Conservation (phyloP, 2,113 vertebrate genomes). For the Gavialis gangeticus region DNA sequence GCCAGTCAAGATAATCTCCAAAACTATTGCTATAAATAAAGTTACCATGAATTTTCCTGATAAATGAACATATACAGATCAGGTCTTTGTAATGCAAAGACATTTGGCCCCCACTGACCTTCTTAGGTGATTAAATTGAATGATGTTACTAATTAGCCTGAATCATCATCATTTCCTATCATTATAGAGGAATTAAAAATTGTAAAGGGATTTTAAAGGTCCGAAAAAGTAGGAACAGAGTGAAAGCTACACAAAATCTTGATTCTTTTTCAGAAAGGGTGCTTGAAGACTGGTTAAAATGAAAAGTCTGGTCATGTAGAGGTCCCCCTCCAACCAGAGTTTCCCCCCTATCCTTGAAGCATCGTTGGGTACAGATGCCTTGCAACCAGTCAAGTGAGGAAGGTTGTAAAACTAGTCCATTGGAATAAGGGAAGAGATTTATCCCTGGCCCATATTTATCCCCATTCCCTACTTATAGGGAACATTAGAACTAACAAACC, state of each 20-base stretch:
- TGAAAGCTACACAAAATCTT: not conserved
- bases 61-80: not conserved
- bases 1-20: not conserved
- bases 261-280: not conserved
- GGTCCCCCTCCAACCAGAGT: no score
- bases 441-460: not conserved
- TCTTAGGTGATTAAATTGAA: not conserved
- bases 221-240: not conserved
- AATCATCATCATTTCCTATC: not conserved
- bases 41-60: not conserved
- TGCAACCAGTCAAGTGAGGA: not conserved
- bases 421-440: not conserved
- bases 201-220: not conserved
- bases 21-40: not conserved
- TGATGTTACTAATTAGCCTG: not conserved
- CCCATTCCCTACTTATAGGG: no score
- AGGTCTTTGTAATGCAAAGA: not conserved
- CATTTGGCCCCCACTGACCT: not conserved
- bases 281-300: no score
- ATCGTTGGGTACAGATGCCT: not conserved
- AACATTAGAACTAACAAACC: not conserved
- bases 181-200: not conserved
- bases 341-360: no score
- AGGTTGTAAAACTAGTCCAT: not conserved
- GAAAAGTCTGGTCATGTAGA: no score